A percentile compares a stretch with the other conserved stretches of the same genome.
phyloP scores from a whole-genome alignment of 1,140 invertebrate species.

The Chymomyza costata region DNA sequence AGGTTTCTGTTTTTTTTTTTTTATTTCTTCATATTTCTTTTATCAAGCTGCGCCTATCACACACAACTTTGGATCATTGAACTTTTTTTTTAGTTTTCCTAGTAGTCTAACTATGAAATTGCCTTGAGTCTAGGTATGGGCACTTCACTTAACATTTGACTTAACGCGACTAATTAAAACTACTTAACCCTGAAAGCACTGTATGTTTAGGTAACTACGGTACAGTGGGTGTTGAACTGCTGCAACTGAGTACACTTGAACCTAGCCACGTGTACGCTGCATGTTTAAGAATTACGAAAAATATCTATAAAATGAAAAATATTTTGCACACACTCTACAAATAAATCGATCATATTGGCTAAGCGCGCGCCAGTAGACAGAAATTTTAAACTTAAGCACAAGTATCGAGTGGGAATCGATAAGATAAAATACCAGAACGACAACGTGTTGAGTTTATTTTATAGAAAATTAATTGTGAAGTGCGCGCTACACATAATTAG shows the following conservation, averaged over 20 bases:
- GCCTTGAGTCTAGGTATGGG: not conserved
- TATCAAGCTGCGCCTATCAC: slow-evolving; percentile 35
- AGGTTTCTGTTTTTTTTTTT: too few species aligned
- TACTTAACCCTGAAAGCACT: slow-evolving; percentile 34
- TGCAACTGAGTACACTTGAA: not conserved
- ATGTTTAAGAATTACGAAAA: too few species aligned
- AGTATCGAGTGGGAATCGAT: slow-evolving; percentile 32
- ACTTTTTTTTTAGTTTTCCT: slow-evolving; percentile 15
- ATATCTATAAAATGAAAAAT: too few species aligned
- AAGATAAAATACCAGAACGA: slow-evolving; percentile 61
- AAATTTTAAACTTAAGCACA: slow-evolving; percentile 24
- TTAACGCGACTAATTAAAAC: not conserved
- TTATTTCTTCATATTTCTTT: too few species aligned
- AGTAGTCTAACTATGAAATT: slow-evolving; percentile 9
- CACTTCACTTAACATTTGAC: not conserved
- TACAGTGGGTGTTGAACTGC: not conserved
- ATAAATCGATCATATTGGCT: slow-evolving; percentile 51
- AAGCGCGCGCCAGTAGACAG: too few species aligned
- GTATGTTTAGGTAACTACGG: not conserved
- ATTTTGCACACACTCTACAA: too few species aligned
- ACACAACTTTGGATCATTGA: slow-evolving; percentile 20
- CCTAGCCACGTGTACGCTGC: too few species aligned
- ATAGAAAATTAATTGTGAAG: too few species aligned
- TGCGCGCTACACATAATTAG: too few species aligned
- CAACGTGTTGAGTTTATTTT: slow-evolving; percentile 32